Percentiles rank a stretch among this genome's conserved stretches.
Conservation (phyloP, 2,113 vertebrate species). For the Chaetorhynchus papuensis region DNA sequence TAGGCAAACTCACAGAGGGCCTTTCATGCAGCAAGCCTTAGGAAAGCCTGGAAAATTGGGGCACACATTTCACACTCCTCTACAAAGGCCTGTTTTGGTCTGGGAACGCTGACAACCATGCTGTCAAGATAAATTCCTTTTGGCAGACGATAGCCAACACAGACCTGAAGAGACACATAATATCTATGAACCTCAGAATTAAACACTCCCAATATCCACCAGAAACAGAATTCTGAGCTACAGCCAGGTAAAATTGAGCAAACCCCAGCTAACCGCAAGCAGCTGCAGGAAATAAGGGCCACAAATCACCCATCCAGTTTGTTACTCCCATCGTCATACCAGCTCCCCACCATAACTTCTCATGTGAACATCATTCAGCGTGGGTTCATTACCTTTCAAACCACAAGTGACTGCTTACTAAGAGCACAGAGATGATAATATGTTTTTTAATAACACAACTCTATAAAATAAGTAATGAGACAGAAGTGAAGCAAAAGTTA, state of each 20-base stretch:
- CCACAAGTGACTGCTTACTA: background rate
- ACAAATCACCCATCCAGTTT: background rate
- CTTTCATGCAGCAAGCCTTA: background rate
- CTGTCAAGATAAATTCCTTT: background rate
- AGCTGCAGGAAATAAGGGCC: background rate
- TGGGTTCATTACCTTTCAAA: background rate
- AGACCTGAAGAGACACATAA: background rate
- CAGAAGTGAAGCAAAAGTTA: background rate
- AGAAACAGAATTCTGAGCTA: background rate
- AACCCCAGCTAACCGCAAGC: background rate
- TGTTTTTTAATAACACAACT: background rate
- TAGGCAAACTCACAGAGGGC: background rate
- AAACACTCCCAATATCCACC: background rate
- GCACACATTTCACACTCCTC: background rate
- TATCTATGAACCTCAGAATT: background rate
- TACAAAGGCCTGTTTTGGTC: background rate
- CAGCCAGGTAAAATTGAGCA: background rate
- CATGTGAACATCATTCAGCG: accelerated
- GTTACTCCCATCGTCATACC: background rate
- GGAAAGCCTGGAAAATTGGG: background rate
- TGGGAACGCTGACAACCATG: background rate
- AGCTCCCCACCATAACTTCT: background rate
- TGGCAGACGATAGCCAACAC: background rate
- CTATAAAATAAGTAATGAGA: background rate
- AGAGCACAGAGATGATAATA: background rate